Base-by-base conservation (phyloP, 1,140 invertebrate genomes). In the Drosophila insularis region DNA sequence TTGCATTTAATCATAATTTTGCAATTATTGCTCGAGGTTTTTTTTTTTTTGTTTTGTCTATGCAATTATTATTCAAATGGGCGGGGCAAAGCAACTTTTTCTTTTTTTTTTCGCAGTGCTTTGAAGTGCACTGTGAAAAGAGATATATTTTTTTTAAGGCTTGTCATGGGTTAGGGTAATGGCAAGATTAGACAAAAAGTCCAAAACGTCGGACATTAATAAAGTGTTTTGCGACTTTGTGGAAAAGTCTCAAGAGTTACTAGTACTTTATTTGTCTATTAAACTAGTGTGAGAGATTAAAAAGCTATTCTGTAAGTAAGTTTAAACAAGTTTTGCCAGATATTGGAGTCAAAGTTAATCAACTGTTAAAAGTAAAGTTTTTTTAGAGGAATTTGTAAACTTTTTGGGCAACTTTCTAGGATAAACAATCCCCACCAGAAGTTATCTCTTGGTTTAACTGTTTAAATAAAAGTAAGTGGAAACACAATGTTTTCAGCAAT, bases 1-100 rank as follows among this genome's bases (percentile, higher is more conserved):
- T 85, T 81, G 66, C 81, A 81, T 81, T 82, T 81, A 81, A 85
- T 81, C 73, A 76, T 76, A 74, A 70, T 76, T 76, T 76, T 43
- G 39, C 59, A 23, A 23, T 43, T 43, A 27, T 27, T 31, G 21
- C 60, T 23, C 27, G 59, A 37, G 39, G 58, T 74, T 75, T 74
- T 75, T 27, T 27, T 27, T 6, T 6, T 27, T 27, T 27, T 27
- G 62, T 19, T 56, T 69, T 65, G 74, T 37, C 61, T 67, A 39
- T 81, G 78, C 68, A 85, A 85, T 86, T 86, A 85, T 70, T 72
- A 40, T 40, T 19, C 58, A 72, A 86, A 68, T 69, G 77, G 81
- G 81, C 69, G 81, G 8, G 7, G 66, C 39, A 65, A 13, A 11
- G 35, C 60, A 63, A 63, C 61, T 75, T 75, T 68, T 67, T 50